Evolutionary conservation across 2,797 vertebrate species (phyloP), one percentile per base, ranked within the genome.

Genomic region (Columba guinea): DNA sequence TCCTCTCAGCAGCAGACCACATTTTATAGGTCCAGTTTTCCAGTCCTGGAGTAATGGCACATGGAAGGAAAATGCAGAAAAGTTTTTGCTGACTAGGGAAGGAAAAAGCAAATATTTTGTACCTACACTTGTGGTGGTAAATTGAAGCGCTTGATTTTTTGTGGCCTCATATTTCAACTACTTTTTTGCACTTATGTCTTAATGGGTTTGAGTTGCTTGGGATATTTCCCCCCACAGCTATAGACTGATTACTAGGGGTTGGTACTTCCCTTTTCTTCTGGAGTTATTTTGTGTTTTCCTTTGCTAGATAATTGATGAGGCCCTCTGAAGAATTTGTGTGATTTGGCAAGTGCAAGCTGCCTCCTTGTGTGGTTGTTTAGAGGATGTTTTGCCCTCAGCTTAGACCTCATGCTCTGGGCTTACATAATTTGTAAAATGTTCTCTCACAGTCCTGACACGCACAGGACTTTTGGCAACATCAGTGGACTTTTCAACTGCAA

Each of bases 321-420:
- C 34, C 32, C 63, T 76, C 37, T 59, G 22, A 90, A 96, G 81
- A 85, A 79, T 77, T 62, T 87, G 49, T 91, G 58, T 93, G 60
- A 87, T 85, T 92, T 96, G 95, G 91, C 93, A 96, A 90, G n/a
- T 67, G 71, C 37, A 74, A 71, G 48, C 64, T 94, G 37, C 58
- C 92, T 94, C 73, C 55, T 41, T 91, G 79, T 93, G 84, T 94
- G 92, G 85, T 56, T 94, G 76, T 93, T 89, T 68, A 92, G 87
- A 74, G 63, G 39, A 88, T 84, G 23, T 70, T 64, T 69, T 74
- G 73, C 48, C 53, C 70, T 69, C 41, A n/a, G 34, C 30, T 75
- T 91, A 64, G 60, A 75, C 67, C 71, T 82, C 28, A 19, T 41
- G 49, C 79, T 91, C 89, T 92, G 78, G 37, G 35, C 39, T 94